These are phyloP conservation scores for Acromyrmex heyeri DNA, from an alignment of 1,140 invertebrate species.

Conservation along the genomic window DNA sequence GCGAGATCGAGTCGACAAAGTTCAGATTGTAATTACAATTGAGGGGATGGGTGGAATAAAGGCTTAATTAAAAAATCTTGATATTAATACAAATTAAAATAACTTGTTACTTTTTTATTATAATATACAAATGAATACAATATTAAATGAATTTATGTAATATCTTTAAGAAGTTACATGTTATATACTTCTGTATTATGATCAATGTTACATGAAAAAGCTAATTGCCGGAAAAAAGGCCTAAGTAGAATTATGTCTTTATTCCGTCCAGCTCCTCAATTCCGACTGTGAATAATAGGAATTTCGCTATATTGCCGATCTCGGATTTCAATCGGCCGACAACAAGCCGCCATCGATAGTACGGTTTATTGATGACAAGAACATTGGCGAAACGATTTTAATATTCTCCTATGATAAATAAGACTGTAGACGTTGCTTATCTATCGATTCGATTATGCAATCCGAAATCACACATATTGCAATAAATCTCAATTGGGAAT, in stretches of 20 bases:
- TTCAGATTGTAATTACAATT: conserved; percentile 39
- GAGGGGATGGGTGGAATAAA: no score
- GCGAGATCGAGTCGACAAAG: conserved; percentile 44
- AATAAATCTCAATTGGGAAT: neutral
- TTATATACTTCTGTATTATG: no score
- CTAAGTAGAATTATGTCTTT: no score
- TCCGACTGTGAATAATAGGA: conserved; percentile 19
- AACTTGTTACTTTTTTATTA: no score
- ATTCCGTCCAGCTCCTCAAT: neutral
- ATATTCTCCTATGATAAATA: conserved; percentile 33
- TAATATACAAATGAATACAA: no score
- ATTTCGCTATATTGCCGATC: conserved; percentile 24
- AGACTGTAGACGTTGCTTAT: neutral
- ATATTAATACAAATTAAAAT: no score
- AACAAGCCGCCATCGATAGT: neutral
- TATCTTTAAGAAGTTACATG: no score
- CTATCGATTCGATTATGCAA: neutral
- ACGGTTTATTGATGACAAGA: neutral
- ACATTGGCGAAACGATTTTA: neutral
- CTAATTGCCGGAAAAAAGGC: no score
- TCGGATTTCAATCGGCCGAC: conserved; percentile 25
- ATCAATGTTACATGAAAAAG: no score
- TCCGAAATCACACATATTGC: neutral
- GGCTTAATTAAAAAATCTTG: no score
- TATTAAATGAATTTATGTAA: no score